phyloP scores from a whole-genome alignment of 2,113 vertebrate genomes.

The Pedionomus torquatus region DNA sequence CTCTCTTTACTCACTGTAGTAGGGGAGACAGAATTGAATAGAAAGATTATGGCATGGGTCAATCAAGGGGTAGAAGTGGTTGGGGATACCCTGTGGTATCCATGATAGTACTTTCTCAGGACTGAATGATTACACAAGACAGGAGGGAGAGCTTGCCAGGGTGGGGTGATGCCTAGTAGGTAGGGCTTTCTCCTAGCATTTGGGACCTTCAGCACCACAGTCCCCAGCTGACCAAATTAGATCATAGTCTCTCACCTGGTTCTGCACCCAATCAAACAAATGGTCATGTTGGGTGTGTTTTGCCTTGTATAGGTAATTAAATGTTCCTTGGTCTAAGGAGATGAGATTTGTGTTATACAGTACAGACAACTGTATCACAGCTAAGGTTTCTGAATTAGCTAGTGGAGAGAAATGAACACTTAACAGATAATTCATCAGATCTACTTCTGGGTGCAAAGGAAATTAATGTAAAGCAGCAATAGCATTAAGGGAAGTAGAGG shows the following conservation, averaged over 20 bases:
- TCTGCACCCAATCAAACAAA: fast-evolving
- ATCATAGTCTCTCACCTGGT: not conserved
- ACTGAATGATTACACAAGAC: not conserved
- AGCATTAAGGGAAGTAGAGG: not conserved
- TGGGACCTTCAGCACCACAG: not conserved
- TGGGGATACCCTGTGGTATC: not conserved
- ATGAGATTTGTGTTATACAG: not conserved
- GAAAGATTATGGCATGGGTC: not conserved
- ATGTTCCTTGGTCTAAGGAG: not conserved
- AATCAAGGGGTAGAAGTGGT: fast-evolving
- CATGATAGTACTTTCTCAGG: not conserved
- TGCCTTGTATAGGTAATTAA: not conserved
- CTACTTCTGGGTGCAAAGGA: not conserved
- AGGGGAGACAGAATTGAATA: not conserved
- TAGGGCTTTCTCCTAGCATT: not conserved
- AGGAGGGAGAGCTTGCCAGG: not conserved
- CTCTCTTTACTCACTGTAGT: not conserved
- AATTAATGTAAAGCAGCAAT: not conserved
- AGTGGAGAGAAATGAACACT: not conserved
- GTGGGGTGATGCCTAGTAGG: not conserved
- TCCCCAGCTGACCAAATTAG: not conserved
- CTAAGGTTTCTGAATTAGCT: not conserved
- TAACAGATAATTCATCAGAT: not conserved
- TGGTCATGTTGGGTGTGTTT: not conserved
- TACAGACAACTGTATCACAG: not conserved